phyloP scores from a whole-genome alignment of 1,140 invertebrate genomes.

The Orussus abietinus region DNA sequence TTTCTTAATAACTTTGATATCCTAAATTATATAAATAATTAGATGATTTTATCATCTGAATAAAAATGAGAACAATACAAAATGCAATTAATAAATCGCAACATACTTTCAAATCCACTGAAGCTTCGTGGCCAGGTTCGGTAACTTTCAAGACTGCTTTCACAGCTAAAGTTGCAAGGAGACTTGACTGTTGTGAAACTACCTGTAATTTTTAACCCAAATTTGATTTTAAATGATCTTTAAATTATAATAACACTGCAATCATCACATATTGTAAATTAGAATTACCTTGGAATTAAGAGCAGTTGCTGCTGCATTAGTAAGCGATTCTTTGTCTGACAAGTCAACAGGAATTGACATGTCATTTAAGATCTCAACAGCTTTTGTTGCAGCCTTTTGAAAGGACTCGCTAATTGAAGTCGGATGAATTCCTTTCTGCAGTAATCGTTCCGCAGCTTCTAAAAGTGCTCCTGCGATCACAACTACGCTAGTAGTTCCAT shows the following conservation, averaged over 20 bases:
- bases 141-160: conserved; percentile 90
- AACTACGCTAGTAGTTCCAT: conserved; percentile 97
- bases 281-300: conserved; percentile 89
- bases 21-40: too few relatives aligned
- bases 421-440: conserved; percentile 95
- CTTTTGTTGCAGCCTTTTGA: conserved; percentile 81
- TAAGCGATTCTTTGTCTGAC: conserved; percentile 78
- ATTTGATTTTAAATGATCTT: neutral
- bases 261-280: neutral
- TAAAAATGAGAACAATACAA: too few relatives aligned
- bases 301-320: conserved; percentile 95
- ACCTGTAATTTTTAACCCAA: conserved; percentile 56
- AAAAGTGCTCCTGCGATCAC: conserved; percentile 93
- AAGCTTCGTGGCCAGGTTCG: conserved; percentile 57
- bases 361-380: conserved; percentile 79
- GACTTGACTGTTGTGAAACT: conserved; percentile 94
- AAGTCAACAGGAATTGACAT: conserved; percentile 89
- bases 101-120: conserved; percentile 61
- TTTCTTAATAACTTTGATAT: conserved; percentile 95
- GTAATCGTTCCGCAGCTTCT: conserved; percentile 89
- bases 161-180: conserved; percentile 94
- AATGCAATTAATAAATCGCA: conserved; percentile 9
- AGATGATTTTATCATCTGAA: too few relatives aligned
- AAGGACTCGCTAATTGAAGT: conserved; percentile 97
- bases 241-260: neutral